Evolutionary conservation across 2,888 invertebrate species (phyloP).

Genomic region (Tetanocera ferruginea): DNA sequence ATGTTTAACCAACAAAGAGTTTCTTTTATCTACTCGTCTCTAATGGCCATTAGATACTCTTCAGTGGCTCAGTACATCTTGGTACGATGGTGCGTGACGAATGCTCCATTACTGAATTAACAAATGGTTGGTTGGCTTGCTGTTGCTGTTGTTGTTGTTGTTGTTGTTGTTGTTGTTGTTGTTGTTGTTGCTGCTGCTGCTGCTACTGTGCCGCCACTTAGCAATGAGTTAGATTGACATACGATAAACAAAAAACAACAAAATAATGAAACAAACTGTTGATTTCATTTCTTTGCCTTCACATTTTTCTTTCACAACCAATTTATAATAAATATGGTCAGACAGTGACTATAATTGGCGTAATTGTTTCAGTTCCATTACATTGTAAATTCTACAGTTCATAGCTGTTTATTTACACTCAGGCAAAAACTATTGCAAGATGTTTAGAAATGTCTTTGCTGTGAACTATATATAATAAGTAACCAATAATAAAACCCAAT

Average conservation of each 20-base stretch:
- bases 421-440: too few species aligned
- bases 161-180: too few species aligned
- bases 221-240: slow-evolving; percentile 20
- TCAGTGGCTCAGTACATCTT: not conserved
- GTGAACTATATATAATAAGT: too few species aligned
- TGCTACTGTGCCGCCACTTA: not conserved
- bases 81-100: slow-evolving; percentile 15
- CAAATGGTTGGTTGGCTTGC: not conserved
- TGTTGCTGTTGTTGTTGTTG: not conserved
- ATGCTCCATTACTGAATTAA: slow-evolving; percentile 10
- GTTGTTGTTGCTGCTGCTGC: not conserved
- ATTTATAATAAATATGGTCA: slow-evolving; percentile 8
- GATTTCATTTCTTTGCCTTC: slow-evolving; percentile 17
- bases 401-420: too few species aligned
- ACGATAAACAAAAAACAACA: not conserved
- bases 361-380: slow-evolving; percentile 17
- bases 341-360: not conserved
- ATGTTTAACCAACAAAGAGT: slow-evolving; percentile 27
- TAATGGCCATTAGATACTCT: slow-evolving; percentile 24
- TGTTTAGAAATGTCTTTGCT: too few species aligned
- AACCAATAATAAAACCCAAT: too few species aligned
- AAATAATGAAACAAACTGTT: slow-evolving; percentile 1
- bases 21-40: not conserved
- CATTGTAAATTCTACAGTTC: too few species aligned
- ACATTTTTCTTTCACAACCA: not conserved